phyloP scores from a whole-genome alignment of 30 jellyfish, hydroid and myxozoan genomes.

The Hydra vulgaris region DNA sequence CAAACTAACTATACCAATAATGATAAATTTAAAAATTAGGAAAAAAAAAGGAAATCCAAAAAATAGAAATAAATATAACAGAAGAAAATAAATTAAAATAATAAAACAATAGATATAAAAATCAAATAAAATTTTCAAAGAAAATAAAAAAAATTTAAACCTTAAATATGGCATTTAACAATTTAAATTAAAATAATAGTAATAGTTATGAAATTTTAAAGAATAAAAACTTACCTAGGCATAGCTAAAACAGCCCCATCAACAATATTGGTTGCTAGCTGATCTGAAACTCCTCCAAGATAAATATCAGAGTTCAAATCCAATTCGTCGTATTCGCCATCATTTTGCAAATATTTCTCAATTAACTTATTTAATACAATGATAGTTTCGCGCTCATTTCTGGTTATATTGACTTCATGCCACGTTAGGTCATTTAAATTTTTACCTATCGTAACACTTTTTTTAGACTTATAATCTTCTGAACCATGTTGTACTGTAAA shows the following conservation, averaged over 20 bases:
- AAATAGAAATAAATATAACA: no score
- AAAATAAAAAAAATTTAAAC: no score
- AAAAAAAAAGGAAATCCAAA: no score
- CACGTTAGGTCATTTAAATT: conserved; percentile 45
- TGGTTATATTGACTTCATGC: conserved; percentile 44
- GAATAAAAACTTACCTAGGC: conserved; percentile 14
- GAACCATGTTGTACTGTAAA: conserved; percentile 34
- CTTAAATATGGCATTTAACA: no score
- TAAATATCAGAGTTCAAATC: conserved; percentile 14
- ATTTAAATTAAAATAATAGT: no score
- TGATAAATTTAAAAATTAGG: no score
- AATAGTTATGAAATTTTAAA: neutral
- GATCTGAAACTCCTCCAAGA: conserved; percentile 22
- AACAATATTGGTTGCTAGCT: conserved; percentile 4
- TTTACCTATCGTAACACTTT: conserved; percentile 13
- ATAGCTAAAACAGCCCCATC: conserved; percentile 2
- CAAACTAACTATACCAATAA: no score
- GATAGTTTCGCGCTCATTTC: conserved; percentile 2
- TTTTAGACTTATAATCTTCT: conserved; percentile 34
- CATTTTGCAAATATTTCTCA: neutral
- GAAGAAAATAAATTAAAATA: no score
- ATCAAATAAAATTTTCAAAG: no score
- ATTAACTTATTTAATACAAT: neutral
- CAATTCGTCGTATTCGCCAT: conserved; percentile 13
- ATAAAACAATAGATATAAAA: no score